Base-by-base conservation (phyloP, 2,113 vertebrate species). In the Myotis brandtii region DNA sequence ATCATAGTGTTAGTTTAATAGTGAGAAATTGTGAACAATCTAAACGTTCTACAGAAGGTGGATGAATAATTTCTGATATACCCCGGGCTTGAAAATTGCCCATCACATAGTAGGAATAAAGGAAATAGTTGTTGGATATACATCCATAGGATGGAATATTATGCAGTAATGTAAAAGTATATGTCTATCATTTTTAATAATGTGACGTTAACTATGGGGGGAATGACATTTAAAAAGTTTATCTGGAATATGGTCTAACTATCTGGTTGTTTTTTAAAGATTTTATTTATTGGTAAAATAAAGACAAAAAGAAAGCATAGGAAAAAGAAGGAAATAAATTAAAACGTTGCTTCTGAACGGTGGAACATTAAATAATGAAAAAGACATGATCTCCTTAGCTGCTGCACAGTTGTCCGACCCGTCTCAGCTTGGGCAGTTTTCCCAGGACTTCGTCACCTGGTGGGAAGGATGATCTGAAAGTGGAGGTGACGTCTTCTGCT, bases 221-320 rank as follows among this genome's bases (percentile, higher is more conserved):
- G n/a, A 89, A 56, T 56, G 13, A 66, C 14, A 25, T 91, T 87
- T 77, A 43, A 79, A 76, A 82, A 54, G 46, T 27, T 50, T 70
- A 66, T 43, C 25, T 50, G 32, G 52, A 91, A 56, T 79, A 67
- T 50, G 46, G 27, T 32, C 52, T 72, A 72, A 75, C 32, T 4
- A n/a, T 37, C 17, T 32, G 5, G 82, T 37, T 14, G 3, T 20
- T 32, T 32, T 50, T 77, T 59, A 83, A 62, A 64, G 27, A 12
- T 93, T 86, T 86, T 73, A 3, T 67, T 87, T 86, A 73, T 56
- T 70, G 52, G 46, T 86, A 72, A 91, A 77, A 72, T 83, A 66
- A 93, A 84, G 69, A 32, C 77, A 34, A 73, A 93, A 67, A 37
- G 1, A 52, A 91, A 76, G 7, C 23, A n/a, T 20, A 76, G 48